Evolutionary conservation across 2,888 invertebrate species (phyloP), one percentile per base, ranked within the genome.

Genomic region (Amiota communis): DNA sequence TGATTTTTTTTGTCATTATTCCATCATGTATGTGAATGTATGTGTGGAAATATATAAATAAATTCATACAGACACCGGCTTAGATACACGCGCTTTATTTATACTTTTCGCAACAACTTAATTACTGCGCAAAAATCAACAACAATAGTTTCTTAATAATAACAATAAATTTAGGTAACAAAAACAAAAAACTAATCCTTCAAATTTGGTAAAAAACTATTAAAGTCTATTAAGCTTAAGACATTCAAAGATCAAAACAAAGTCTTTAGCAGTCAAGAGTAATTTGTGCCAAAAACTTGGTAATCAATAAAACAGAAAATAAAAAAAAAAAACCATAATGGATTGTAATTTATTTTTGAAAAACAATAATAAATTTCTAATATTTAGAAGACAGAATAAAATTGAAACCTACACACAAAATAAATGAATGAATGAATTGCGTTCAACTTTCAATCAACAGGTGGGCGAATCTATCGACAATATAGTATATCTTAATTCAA

Each of bases 11-110:
- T 46, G 13, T 46, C 46, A n/a, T 8, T 15, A 36, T 64, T 11
- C 64, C 13, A 46, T 8, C 1, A 8, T 53, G n/a, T 77, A 67
- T 57, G 72, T 74, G 36, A 79, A 80, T 76, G n/a, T 51, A 51
- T 51, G n/a, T 51, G 9, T 51, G n/a, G 51, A 51, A 51, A 51
- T 0, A 53, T 53, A 36, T 6, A 10, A 13, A 51, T 4, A 51
- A n/a, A 51, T 4, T 3, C 12, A n/a, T n/a, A n/a, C 53, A 3
- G 53, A 36, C 53, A 51, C 53, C 12, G n/a, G n/a, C n/a, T 12
- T 13, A 51, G 51, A 11, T 2, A 57, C 57, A 15, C 57, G 17
- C 57, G 57, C 2, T n/a, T 57, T 9, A 15, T 46, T 64, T 64
- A 15, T 8, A n/a, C 53, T 51, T n/a, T 51, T 51, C 51, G 49